These are phyloP conservation scores for Phaetusa simplex DNA, from an alignment of 2,113 vertebrate genomes.

Conservation along the genomic window DNA sequence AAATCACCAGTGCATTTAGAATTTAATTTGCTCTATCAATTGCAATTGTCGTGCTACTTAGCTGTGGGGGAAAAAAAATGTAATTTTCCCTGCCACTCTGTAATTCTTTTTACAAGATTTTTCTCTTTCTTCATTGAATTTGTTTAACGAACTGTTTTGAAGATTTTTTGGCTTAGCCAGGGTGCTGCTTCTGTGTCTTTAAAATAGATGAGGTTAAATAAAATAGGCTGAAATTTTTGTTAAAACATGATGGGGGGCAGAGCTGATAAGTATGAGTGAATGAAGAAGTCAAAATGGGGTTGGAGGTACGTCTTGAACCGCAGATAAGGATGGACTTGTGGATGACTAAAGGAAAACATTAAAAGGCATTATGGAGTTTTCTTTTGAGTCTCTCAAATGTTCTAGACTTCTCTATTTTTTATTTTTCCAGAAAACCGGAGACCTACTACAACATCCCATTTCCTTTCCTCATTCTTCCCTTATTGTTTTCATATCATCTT, in stretches of 20 bases:
- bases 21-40: conserved; percentile 72
- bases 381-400: background rate
- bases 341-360: background rate
- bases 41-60: conserved; percentile 66
- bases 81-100: conserved; percentile 63
- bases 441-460: background rate
- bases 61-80: background rate
- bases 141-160: conserved; percentile 31
- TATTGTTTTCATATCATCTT: rapidly evolving
- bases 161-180: background rate
- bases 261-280: background rate
- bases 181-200: background rate
- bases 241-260: background rate
- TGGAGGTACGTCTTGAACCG: background rate
- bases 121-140: conserved; percentile 6
- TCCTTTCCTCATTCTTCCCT: background rate
- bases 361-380: background rate
- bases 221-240: background rate
- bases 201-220: background rate
- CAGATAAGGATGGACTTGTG: background rate
- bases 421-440: background rate
- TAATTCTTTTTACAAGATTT: conserved; percentile 53
- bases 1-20: conserved; percentile 48
- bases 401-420: background rate
- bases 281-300: background rate